Conservation (phyloP, 2,797 vertebrate genomes). For the Steatocranus sp. region DNA sequence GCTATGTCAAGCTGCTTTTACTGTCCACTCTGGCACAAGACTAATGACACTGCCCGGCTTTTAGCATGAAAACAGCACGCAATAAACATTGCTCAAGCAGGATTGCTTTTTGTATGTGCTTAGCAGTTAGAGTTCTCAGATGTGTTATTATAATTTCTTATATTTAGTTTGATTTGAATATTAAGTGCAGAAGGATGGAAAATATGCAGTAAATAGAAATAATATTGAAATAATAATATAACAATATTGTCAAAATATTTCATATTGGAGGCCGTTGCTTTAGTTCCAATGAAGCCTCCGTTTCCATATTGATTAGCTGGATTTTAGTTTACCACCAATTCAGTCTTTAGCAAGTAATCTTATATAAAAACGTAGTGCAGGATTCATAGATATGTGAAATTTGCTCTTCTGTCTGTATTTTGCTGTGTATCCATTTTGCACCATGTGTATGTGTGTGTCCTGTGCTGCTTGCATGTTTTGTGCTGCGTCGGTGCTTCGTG, state of each 20-base stretch:
- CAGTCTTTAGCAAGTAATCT: neutral
- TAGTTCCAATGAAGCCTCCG: neutral
- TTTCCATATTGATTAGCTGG: neutral
- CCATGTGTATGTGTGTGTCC: neutral
- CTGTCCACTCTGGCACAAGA: neutral
- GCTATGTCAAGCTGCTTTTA: neutral
- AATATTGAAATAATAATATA: neutral
- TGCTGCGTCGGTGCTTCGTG: neutral
- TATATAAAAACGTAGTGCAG: neutral
- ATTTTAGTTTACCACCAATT: neutral
- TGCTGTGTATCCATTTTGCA: neutral
- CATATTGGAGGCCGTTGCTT: neutral
- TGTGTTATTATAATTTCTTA: neutral
- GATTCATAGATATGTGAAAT: neutral
- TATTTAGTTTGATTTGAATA: neutral
- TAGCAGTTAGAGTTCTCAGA: neutral
- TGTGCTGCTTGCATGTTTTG: constrained; percentile 33
- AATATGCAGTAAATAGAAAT: neutral
- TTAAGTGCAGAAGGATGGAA: neutral
- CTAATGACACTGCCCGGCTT: neutral
- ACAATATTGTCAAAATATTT: neutral
- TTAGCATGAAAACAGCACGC: neutral
- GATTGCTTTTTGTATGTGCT: neutral
- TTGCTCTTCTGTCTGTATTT: constrained; percentile 2
- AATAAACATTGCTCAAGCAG: neutral